A percentile compares a stretch with the other conserved stretches of the same genome.
phyloP scores from a whole-genome alignment of 1,140 invertebrate genomes.

The Meloidogyne floridensis region DNA sequence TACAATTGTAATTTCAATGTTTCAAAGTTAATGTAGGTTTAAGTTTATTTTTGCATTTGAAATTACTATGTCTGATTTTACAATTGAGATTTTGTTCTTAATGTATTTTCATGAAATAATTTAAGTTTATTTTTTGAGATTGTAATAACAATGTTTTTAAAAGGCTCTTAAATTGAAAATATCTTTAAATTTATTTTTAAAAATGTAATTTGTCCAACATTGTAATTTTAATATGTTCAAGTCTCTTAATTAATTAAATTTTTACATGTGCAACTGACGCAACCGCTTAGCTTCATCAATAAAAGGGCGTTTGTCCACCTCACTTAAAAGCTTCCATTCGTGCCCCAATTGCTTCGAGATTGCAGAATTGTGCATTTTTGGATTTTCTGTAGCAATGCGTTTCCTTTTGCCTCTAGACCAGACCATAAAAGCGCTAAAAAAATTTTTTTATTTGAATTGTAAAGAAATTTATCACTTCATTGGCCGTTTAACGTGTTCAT shows the following conservation, averaged over 20 bases:
- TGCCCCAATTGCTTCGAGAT: constrained; percentile 90
- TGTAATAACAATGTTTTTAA: no score
- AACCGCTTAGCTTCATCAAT: constrained; percentile 92
- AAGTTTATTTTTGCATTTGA: not conserved
- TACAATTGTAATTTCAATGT: not conserved
- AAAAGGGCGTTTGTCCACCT: constrained; percentile 93
- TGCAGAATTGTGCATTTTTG: constrained; percentile 96
- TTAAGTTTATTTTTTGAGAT: no score
- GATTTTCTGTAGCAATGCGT: constrained; percentile 89
- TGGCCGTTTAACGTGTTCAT: constrained; percentile 87
- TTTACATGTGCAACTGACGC: constrained; percentile 81
- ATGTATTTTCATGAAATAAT: not conserved
- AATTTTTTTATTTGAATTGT: constrained; percentile 3
- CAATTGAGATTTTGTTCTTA: not conserved
- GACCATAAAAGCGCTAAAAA: constrained; percentile 93
- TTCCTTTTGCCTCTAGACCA: constrained; percentile 81
- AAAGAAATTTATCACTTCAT: constrained; percentile 75
- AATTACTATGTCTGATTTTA: no score
- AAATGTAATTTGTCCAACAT: no score
- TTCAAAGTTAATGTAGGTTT: not conserved
- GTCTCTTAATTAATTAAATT: not conserved
- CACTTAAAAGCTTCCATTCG: constrained; percentile 91
- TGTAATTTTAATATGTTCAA: constrained; percentile 18
- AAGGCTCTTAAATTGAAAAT: no score
- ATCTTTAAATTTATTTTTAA: not conserved